A percentile compares a stretch with the other conserved stretches of the same genome.
phyloP scores from a whole-genome alignment of 2,113 vertebrate genomes.

The Scomber colias region DNA sequence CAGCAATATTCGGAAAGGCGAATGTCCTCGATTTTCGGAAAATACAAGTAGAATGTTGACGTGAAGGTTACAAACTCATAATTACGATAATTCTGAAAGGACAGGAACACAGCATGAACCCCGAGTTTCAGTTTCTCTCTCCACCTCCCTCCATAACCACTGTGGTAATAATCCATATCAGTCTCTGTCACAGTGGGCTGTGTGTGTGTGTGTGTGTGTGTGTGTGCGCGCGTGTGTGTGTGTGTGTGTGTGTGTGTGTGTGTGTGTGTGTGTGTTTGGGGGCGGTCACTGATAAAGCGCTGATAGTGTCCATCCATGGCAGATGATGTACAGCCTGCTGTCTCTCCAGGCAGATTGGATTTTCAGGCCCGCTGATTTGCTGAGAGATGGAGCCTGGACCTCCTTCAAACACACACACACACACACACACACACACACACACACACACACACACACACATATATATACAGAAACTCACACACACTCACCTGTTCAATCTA shows the following conservation, averaged over 20 bases:
- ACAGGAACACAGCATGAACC: constrained; percentile 6
- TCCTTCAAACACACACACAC: constrained; percentile 57
- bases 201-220: constrained; percentile 46
- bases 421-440: constrained; percentile 32
- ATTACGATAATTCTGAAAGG: no score
- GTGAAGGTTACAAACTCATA: no score
- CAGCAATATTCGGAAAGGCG: no score
- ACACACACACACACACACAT: constrained; percentile 11
- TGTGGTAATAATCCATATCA: constrained; percentile 80
- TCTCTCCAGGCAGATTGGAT: constrained; percentile 87
- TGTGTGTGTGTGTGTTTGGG: constrained; percentile 28
- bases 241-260: constrained; percentile 42
- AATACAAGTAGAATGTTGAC: no score
- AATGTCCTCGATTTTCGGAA: no score
- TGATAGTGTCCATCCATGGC: constrained; percentile 83
- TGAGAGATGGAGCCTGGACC: constrained; percentile 84
- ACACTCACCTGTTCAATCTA: constrained; percentile 60
- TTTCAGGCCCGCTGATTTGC: constrained; percentile 86
- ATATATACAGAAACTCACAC: background rate
- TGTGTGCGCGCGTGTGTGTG: constrained; percentile 42
- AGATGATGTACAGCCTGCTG: constrained; percentile 87
- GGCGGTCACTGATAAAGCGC: constrained; percentile 82
- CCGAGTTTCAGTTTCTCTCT: constrained; percentile 40
- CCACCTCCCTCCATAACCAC: constrained; percentile 48
- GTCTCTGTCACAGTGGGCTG: constrained; percentile 73